Percentiles rank a stretch among this genome's conserved stretches.
Evolutionary conservation across 2,888 invertebrate species (phyloP).

Genomic region (Orthosia gothica): DNA sequence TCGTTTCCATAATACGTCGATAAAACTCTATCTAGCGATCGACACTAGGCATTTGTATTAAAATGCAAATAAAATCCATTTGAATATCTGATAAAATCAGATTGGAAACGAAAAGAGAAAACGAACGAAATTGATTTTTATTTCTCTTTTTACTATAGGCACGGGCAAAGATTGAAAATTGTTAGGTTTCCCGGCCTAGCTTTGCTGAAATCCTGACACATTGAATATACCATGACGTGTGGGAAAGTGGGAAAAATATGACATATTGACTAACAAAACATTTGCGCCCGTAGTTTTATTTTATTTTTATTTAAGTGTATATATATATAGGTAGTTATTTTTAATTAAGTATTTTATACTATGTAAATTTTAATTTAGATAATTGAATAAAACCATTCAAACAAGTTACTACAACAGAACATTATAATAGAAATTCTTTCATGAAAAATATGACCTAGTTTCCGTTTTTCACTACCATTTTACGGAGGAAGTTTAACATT

Average conservation of each 20-base stretch:
- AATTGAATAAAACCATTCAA: too few relatives aligned
- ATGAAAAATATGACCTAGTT: constrained; percentile 19
- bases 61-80: constrained; percentile 54
- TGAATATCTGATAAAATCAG: constrained; percentile 44
- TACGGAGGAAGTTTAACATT: constrained; percentile 44
- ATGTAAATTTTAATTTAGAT: too few relatives aligned
- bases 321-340: too few relatives aligned
- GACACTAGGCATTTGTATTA: constrained; percentile 42
- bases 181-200: constrained; percentile 13
- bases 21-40: constrained; percentile 20
- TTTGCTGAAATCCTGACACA: neutral
- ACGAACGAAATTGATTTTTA: constrained; percentile 28
- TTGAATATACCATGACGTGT: neutral
- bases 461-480: constrained; percentile 30
- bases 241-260: neutral
- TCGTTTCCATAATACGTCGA: too few relatives aligned
- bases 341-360: too few relatives aligned
- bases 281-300: too few relatives aligned
- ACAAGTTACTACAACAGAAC: constrained; percentile 3
- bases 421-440: constrained; percentile 23
- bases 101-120: constrained; percentile 43
- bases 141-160: constrained; percentile 26
- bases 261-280: constrained; percentile 8
- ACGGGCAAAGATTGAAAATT: constrained; percentile 11
- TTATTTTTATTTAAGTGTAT: too few relatives aligned